A percentile compares a stretch with the other conserved stretches of the same genome.
Conservation (phyloP, 2,113 vertebrate species). For the Epinephelus lanceolatus region DNA sequence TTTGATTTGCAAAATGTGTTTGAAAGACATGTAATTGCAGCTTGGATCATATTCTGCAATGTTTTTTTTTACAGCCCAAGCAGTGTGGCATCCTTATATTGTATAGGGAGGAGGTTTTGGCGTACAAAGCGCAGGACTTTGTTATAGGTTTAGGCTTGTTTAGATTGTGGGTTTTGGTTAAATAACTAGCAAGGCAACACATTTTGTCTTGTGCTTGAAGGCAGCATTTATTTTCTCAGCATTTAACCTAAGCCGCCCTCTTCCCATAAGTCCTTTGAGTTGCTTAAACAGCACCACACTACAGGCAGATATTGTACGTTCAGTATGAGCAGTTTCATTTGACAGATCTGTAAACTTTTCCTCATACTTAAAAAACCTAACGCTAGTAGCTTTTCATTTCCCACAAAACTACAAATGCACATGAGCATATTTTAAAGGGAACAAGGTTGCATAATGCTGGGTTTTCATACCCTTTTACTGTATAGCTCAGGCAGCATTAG, state of each 20-base stretch:
- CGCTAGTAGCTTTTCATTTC: neutral
- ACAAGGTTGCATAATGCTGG: neutral
- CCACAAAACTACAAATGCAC: neutral
- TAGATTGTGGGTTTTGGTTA: neutral
- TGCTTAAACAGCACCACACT: too few relatives aligned
- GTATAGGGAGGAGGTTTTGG: neutral
- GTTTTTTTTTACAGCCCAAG: neutral
- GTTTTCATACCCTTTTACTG: neutral
- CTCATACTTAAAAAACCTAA: neutral
- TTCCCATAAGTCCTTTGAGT: neutral
- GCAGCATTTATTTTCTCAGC: neutral
- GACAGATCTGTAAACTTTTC: neutral
- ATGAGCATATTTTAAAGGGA: neutral
- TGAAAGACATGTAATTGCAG: neutral
- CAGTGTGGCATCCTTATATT: neutral
- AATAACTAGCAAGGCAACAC: neutral
- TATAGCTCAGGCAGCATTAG: conserved; percentile 11
- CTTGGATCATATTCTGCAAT: neutral
- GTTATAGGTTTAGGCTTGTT: neutral
- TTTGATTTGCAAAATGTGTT: conserved; percentile 15
- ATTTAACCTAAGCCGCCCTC: neutral
- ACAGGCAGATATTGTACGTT: too few relatives aligned
- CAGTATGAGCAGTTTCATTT: neutral
- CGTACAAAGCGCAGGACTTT: neutral
- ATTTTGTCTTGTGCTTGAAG: neutral